A percentile compares a stretch with the other conserved stretches of the same genome.
Conservation (phyloP, 2,797 vertebrate species). For the Crenichthys baileyi region DNA sequence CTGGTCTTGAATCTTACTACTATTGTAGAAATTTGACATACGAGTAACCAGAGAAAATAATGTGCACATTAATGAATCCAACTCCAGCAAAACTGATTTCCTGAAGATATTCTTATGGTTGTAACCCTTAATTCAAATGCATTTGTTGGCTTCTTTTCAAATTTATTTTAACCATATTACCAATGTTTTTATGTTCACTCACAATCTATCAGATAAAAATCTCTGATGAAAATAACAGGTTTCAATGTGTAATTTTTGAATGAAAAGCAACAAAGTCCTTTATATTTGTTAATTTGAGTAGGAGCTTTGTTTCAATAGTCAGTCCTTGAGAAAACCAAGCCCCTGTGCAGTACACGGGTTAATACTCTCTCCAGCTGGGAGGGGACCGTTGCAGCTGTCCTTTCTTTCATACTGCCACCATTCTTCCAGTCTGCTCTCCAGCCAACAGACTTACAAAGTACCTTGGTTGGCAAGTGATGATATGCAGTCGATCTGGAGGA, state of each 20-base stretch:
- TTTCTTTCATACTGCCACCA: slow-evolving; percentile 50
- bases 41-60: neutral
- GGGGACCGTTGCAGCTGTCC: slow-evolving; percentile 59
- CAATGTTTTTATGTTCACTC: neutral
- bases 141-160: neutral
- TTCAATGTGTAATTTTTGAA: slow-evolving; percentile 9
- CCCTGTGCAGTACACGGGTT: slow-evolving; percentile 61
- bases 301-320: slow-evolving; percentile 58
- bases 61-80: neutral
- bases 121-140: neutral
- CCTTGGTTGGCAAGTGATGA: slow-evolving; percentile 38
- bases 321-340: slow-evolving; percentile 51
- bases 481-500: slow-evolving; percentile 44
- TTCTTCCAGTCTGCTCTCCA: slow-evolving; percentile 45
- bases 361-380: slow-evolving; percentile 58
- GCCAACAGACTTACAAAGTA: slow-evolving; percentile 42
- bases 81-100: neutral
- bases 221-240: neutral
- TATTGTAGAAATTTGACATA: too few species aligned
- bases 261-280: slow-evolving; percentile 18
- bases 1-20: neutral
- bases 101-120: neutral
- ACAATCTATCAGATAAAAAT: neutral
- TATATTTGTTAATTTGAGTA: slow-evolving; percentile 41
- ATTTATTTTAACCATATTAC: neutral